A percentile compares a stretch with the other conserved stretches of the same genome.
These are phyloP conservation scores for Parotocinclus haroldoi DNA, from an alignment of 2,797 vertebrate genomes.

Conservation along the genomic window DNA sequence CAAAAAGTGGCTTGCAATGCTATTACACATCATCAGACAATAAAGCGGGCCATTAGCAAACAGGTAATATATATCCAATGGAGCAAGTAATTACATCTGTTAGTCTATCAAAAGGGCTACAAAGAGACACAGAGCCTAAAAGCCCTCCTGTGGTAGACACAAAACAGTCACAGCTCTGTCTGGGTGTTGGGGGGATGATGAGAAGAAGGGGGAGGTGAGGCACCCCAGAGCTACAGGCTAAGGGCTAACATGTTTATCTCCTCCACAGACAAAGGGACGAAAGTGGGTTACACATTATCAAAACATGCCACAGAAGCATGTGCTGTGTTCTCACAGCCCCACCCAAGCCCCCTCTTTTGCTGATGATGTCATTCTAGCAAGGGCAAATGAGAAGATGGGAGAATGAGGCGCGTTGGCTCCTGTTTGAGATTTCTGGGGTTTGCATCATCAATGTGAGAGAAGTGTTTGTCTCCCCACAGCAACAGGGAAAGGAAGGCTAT, in stretches of 20 bases:
- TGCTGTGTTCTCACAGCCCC: constrained; percentile 43
- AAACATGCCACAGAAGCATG: constrained; percentile 53
- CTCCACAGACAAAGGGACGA: constrained; percentile 55
- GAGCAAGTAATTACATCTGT: constrained; percentile 46
- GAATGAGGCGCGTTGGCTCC: constrained; percentile 40
- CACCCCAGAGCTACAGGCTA: constrained; percentile 22
- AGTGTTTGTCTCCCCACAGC: constrained; percentile 50
- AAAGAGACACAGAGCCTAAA: constrained; percentile 7
- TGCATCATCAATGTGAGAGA: constrained; percentile 70
- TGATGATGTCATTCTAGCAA: constrained; percentile 44
- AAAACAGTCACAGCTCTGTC: constrained; percentile 21
- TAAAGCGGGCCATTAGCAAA: constrained; percentile 33
- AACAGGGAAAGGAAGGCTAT: constrained; percentile 44
- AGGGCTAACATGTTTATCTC: constrained; percentile 46
- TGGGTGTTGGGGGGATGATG: constrained; percentile 6
- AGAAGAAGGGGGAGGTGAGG: constrained; percentile 15
- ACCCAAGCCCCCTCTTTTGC: constrained; percentile 32
- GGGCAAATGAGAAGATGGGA: constrained; percentile 35
- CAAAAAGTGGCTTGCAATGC: constrained; percentile 53
- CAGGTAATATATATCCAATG: constrained; percentile 35
- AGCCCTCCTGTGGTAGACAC: neutral
- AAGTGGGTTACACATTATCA: constrained; percentile 57
- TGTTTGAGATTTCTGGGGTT: constrained; percentile 71
- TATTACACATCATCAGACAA: constrained; percentile 34
- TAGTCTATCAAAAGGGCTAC: constrained; percentile 26